A percentile compares a stretch with the other conserved stretches of the same genome.
phyloP scores from a whole-genome alignment of 2,888 invertebrate genomes.

The Amblyteles armatorius region DNA sequence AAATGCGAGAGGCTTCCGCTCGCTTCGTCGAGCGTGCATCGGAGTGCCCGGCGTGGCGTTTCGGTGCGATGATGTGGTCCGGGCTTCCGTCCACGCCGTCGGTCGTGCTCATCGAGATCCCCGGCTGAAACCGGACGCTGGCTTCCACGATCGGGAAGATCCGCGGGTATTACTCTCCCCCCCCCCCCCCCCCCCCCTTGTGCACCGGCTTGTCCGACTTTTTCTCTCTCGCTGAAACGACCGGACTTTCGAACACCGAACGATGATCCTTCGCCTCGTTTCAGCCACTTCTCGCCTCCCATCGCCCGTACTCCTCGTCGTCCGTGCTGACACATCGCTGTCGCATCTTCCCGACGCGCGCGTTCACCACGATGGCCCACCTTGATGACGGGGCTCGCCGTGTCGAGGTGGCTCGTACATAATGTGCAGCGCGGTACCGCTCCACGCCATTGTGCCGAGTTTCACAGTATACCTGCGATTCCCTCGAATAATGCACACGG shows the following conservation, averaged over 20 bases:
- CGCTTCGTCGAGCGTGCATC: conserved; percentile 8
- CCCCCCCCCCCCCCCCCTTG: background rate
- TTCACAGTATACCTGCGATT: conserved; percentile 73
- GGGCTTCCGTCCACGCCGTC: conserved; percentile 5
- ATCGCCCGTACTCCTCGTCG: background rate
- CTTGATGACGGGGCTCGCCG: conserved; percentile 41
- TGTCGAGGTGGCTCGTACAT: conserved; percentile 55
- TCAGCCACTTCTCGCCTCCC: conserved; percentile 19
- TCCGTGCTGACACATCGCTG: conserved; percentile 56
- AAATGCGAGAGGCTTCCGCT: conserved; percentile 14
- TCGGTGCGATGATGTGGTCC: background rate
- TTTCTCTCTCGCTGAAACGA: conserved; percentile 7
- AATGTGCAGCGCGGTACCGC: conserved; percentile 38
- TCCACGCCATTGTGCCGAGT: conserved; percentile 15
- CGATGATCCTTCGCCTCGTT: conserved; percentile 9
- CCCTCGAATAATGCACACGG: conserved; percentile 79
- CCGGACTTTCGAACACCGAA: background rate
- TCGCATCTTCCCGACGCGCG: conserved; percentile 50
- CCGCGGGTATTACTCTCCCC: conserved; percentile 1
- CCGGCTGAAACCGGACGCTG: background rate
- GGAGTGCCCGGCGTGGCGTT: conserved; percentile 2
- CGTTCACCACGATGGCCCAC: conserved; percentile 43
- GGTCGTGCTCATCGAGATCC: conserved; percentile 16
- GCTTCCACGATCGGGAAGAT: background rate
- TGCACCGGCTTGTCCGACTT: conserved; percentile 24